Base-by-base conservation (phyloP, 2,888 invertebrate genomes). In the Caenorhabditis japonica region DNA sequence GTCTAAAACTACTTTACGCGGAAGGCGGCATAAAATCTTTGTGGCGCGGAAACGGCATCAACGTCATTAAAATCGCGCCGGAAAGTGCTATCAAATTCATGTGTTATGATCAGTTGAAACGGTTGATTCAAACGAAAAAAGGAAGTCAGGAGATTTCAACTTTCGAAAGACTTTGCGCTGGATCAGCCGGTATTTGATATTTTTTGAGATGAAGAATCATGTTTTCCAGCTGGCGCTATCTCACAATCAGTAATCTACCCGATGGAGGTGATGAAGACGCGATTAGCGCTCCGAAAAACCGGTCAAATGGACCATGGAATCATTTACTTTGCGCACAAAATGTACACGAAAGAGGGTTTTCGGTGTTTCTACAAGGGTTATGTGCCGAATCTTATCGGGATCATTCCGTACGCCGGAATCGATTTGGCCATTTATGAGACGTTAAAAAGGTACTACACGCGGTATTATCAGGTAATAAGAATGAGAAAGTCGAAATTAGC, bases 381-480 rank as follows among this genome's bases (percentile, higher is more conserved):
- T 91, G 91, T 96, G 90, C 97, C 97, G 87, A 99, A 99, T 90
- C 92, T 97, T 77, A 90, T 97, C 84, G 90, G 90, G 19, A 99
- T 99, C 87, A 92, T 99, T 88, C 99, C 99, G 17, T 99, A 99
- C 88, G 97, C 99, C 58, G 99, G 99, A 76, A 97, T 99, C 81
- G 99, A 99, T 90, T 90, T 99, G 87, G 95, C 97, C 61, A 93
- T 97, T 51, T 99, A 99, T 89, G 99, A 99, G 90, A 97, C 96
- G 23, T 89, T 97, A 75, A 97, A 97, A 41, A 38, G 71, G 41
- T 34, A 34, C n/a, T 72, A 72, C 27, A 21, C 53, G 8, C 43
- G 58, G 15, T 59, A 59, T 30, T 58, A 72, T 38, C 62, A 64
- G 38, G 47, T 49, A 4, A 49, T 53, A 34, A 12, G n/a, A 43